Conservation (phyloP, 2,113 vertebrate species). For the Notechis scutatus region DNA sequence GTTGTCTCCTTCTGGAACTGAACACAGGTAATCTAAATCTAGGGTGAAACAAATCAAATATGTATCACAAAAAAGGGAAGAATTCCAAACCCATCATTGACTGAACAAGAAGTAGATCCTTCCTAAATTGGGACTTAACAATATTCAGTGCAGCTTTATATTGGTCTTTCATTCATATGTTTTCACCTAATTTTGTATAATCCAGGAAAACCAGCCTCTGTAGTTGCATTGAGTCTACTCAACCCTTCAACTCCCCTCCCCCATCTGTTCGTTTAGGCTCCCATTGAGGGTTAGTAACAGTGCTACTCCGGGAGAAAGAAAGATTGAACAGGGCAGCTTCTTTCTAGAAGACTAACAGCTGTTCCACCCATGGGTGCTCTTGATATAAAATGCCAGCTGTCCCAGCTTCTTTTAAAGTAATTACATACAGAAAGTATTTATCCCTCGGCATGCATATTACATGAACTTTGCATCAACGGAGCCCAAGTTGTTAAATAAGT, state of each 20-base stretch:
- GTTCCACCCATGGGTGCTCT: background rate
- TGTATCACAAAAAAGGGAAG: background rate
- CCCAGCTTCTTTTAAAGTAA: background rate
- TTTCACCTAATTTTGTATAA: background rate
- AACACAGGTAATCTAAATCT: background rate
- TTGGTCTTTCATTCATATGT: background rate
- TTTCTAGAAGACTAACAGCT: background rate
- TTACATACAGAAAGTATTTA: background rate
- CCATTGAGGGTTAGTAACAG: background rate
- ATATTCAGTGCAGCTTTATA: background rate
- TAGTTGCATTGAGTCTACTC: background rate
- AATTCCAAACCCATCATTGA: background rate
- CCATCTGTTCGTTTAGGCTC: background rate
- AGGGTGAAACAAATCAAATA: background rate
- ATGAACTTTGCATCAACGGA: background rate
- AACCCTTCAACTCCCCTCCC: background rate
- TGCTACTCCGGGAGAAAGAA: background rate
- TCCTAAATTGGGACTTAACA: background rate
- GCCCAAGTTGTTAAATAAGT: background rate
- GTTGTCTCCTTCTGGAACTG: background rate
- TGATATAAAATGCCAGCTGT: background rate
- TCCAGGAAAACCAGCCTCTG: background rate
- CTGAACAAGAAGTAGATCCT: background rate
- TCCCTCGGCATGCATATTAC: background rate
- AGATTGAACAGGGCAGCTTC: background rate